Evolutionary conservation across 2,888 invertebrate species (phyloP).

Genomic region (Scrobipalpa costella): DNA sequence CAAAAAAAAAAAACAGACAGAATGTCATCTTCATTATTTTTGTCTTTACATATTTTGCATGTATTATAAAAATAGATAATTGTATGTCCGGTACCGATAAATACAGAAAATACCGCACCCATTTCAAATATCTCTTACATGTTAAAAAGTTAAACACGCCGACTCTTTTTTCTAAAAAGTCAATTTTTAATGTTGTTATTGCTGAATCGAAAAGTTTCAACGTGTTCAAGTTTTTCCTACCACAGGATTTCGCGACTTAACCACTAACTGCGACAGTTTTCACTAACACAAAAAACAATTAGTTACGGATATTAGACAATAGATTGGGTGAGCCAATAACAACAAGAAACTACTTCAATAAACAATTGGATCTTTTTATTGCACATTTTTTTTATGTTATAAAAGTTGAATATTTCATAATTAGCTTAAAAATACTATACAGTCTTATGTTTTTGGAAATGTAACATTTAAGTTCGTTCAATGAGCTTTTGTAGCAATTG

Average conservation of each 20-base stretch:
- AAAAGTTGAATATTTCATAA: background rate
- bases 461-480: slow-evolving; percentile 33
- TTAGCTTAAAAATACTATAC: slow-evolving; percentile 1
- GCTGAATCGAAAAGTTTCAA: background rate
- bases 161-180: no score
- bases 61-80: no score
- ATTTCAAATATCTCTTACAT: no score
- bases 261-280: slow-evolving; percentile 21
- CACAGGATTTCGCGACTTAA: slow-evolving; percentile 18
- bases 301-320: slow-evolving; percentile 11
- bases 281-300: slow-evolving; percentile 21
- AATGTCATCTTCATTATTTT: background rate
- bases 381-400: background rate
- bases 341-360: background rate
- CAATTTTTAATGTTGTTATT: background rate
- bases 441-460: slow-evolving; percentile 16
- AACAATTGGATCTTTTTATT: background rate
- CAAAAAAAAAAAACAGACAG: background rate
- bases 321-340: background rate
- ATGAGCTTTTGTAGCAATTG: slow-evolving; percentile 54
- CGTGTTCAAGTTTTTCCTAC: background rate
- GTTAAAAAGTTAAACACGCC: no score
- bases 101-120: no score
- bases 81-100: no score
- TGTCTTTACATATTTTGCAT: no score